Evolutionary conservation across 2,888 invertebrate species (phyloP).

Genomic region (Tromatobia lineatoria): DNA sequence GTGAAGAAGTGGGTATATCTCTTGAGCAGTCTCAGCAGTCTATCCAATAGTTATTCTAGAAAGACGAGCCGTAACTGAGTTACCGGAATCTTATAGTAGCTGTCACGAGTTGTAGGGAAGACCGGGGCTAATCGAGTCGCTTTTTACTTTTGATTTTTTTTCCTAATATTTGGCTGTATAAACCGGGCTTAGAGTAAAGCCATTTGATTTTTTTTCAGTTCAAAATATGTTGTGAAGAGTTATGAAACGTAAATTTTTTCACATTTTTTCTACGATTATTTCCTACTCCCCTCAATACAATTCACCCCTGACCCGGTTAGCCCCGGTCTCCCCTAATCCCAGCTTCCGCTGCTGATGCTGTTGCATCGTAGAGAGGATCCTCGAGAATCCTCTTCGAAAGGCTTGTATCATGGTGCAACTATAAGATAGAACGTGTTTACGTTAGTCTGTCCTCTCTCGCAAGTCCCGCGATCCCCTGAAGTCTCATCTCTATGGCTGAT

Average conservation of each 20-base stretch:
- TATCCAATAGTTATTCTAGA: slow-evolving; percentile 48
- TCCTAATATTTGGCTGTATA: too few relatives aligned
- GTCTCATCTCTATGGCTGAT: slow-evolving; percentile 68
- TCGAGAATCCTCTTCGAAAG: slow-evolving; percentile 74
- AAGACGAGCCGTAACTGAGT: slow-evolving; percentile 60
- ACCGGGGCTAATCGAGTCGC: too few relatives aligned
- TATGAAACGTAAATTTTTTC: too few relatives aligned
- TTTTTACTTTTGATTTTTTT: too few relatives aligned
- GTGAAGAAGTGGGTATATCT: slow-evolving; percentile 62
- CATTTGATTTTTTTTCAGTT: too few relatives aligned
- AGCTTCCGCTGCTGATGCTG: slow-evolving; percentile 21
- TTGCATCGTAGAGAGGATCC: slow-evolving; percentile 55
- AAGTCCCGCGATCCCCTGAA: slow-evolving; percentile 50
- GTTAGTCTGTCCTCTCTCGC: slow-evolving; percentile 79
- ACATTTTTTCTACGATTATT: too few relatives aligned
- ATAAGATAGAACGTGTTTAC: slow-evolving; percentile 81
- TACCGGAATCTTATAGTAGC: slow-evolving; percentile 63
- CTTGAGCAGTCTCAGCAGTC: slow-evolving; percentile 45
- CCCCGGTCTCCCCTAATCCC: too few relatives aligned
- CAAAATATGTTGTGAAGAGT: too few relatives aligned
- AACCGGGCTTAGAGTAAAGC: too few relatives aligned
- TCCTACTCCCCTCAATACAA: too few relatives aligned
- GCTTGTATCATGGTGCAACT: slow-evolving; percentile 61
- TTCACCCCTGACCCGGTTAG: too few relatives aligned
- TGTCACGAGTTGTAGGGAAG: slow-evolving; percentile 51